These are phyloP conservation scores for Rhombomys opimus DNA, from an alignment of 2,113 vertebrate species.

Conservation along the genomic window DNA sequence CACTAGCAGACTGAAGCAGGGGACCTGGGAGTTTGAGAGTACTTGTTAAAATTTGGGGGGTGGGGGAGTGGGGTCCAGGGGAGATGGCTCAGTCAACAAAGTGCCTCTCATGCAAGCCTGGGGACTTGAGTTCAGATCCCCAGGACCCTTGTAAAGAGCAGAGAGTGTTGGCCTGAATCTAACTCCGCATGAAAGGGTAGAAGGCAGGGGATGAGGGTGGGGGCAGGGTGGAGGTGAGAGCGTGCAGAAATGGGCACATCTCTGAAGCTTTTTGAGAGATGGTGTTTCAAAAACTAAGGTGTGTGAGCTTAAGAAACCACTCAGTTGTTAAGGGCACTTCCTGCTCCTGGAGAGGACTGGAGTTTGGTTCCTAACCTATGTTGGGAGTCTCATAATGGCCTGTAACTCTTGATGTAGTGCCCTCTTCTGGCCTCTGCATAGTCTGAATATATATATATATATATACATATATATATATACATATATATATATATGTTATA, in stretches of 20 bases:
- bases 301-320: background rate
- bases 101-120: background rate
- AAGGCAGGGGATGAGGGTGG: background rate
- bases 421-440: background rate
- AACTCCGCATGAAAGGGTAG: background rate
- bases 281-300: background rate
- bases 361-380: background rate
- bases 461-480: background rate
- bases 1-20: background rate
- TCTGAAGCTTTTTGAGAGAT: background rate
- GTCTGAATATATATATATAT: no score
- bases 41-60: background rate
- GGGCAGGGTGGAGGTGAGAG: accelerated
- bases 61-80: background rate
- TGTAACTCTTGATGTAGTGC: background rate
- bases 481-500: no score
- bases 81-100: background rate
- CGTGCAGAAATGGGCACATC: background rate
- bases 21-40: background rate
- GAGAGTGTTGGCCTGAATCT: no score
- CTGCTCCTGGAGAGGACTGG: background rate
- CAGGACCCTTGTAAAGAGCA: background rate
- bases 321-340: background rate
- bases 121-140: background rate
- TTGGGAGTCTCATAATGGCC: background rate